Evolutionary conservation across 1,140 invertebrate species (phyloP).

Genomic region (Drosophila pectinifera): DNA sequence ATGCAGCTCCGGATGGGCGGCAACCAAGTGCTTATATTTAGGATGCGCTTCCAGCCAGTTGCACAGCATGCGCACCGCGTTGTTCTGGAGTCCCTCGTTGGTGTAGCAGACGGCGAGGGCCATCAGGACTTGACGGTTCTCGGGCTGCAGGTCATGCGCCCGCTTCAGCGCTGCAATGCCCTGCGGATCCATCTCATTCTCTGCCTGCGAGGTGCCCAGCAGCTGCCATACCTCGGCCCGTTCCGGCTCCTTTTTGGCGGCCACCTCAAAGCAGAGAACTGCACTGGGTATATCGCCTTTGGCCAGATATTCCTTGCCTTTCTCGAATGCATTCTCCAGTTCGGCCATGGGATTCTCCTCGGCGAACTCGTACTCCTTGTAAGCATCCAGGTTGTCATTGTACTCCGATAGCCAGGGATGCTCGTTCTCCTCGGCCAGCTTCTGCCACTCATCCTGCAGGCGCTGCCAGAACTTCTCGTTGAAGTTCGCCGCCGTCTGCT

Average conservation of each 20-base stretch:
- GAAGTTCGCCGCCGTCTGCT: conserved; percentile 84
- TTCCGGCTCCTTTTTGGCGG: conserved; percentile 93
- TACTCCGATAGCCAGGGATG: conserved; percentile 90
- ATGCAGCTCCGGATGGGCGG: conserved; percentile 84
- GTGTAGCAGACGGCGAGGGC: conserved; percentile 97
- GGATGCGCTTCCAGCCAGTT: conserved; percentile 95
- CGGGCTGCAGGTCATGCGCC: conserved; percentile 92
- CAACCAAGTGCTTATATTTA: conserved; percentile 91
- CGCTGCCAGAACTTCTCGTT: conserved; percentile 90
- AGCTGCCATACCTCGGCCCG: conserved; percentile 93
- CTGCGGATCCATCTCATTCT: conserved; percentile 90
- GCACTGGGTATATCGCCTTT: conserved; percentile 97
- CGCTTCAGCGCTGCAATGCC: conserved; percentile 95
- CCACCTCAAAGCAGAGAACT: conserved; percentile 98
- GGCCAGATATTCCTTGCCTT: conserved; percentile 93
- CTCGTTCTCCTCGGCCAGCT: conserved; percentile 87
- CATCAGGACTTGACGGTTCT: conserved; percentile 94
- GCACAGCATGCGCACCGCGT: conserved; percentile 90
- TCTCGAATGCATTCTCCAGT: conserved; percentile 92
- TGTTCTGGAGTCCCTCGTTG: conserved; percentile 95
- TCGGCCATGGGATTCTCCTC: conserved; percentile 94
- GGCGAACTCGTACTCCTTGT: conserved; percentile 92
- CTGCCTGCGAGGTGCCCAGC: conserved; percentile 95
- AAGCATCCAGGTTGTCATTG: conserved; percentile 88
- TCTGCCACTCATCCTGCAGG: conserved; percentile 92